Percentiles rank a stretch among this genome's conserved stretches.
phyloP scores from a whole-genome alignment of 1,140 invertebrate genomes.

The Bombyx mandarina region DNA sequence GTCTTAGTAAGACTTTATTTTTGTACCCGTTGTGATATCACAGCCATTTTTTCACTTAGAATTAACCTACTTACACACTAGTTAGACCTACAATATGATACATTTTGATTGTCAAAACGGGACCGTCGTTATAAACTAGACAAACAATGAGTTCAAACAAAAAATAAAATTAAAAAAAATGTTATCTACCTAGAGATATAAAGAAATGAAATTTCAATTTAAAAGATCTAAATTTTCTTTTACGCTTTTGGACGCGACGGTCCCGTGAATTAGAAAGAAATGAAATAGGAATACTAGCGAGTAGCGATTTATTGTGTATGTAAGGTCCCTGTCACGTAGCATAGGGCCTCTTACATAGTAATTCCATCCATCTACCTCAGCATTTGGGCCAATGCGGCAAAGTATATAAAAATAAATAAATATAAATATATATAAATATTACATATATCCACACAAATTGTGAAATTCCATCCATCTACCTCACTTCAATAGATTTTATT shows the following conservation, averaged over 20 bases:
- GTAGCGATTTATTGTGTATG: constrained; percentile 65
- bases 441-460: constrained; percentile 69
- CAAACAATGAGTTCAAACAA: too few relatives aligned
- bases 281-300: constrained; percentile 33
- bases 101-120: too few relatives aligned
- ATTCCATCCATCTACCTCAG: constrained; percentile 73
- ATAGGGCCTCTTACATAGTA: constrained; percentile 63
- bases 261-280: constrained; percentile 34
- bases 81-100: too few relatives aligned
- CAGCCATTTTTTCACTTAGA: too few relatives aligned
- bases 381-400: constrained; percentile 65
- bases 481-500: constrained; percentile 73
- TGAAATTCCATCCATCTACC: constrained; percentile 74
- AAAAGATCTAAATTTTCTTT: too few relatives aligned
- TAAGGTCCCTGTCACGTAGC: constrained; percentile 50
- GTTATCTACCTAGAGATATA: too few relatives aligned
- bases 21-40: constrained; percentile 28
- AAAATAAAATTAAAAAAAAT: too few relatives aligned
- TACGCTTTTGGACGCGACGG: neutral
- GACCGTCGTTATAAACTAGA: too few relatives aligned
- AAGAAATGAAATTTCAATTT: too few relatives aligned
- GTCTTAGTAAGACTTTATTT: constrained; percentile 18
- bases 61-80: too few relatives aligned
- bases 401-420: constrained; percentile 48
- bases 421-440: constrained; percentile 23